phyloP scores from a whole-genome alignment of 2,888 invertebrate genomes.

The Melieria picta region DNA sequence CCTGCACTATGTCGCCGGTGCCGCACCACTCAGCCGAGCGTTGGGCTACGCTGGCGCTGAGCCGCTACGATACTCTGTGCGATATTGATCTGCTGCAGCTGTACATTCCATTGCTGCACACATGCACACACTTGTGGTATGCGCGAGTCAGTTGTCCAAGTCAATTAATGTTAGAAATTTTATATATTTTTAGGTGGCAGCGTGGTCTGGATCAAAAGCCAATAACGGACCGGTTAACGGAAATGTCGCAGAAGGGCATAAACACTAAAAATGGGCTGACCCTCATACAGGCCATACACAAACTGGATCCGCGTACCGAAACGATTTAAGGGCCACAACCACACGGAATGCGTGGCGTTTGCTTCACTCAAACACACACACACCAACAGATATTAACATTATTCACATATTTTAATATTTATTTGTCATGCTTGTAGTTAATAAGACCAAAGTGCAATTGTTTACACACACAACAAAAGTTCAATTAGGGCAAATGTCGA shows the following conservation, averaged over 20 bases:
- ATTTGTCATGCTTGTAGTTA: not conserved
- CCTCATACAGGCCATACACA: slow-evolving; percentile 74
- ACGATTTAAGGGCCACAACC: slow-evolving; percentile 51
- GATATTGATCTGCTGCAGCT: slow-evolving; percentile 76
- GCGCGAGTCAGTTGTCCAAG: slow-evolving; percentile 21
- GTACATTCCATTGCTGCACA: slow-evolving; percentile 75
- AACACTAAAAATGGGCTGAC: slow-evolving; percentile 71
- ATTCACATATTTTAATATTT: not conserved
- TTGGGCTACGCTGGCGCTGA: slow-evolving; percentile 77
- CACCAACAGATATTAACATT: not conserved
- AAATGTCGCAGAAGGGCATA: slow-evolving; percentile 74
- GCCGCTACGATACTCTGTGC: slow-evolving; percentile 76
- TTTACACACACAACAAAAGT: not conserved
- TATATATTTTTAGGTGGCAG: slow-evolving; percentile 69
- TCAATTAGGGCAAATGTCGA: no score
- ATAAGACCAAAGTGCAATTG: slow-evolving; percentile 23
- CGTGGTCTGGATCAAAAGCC: slow-evolving; percentile 72
- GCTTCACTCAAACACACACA: not conserved
- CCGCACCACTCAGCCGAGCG: slow-evolving; percentile 72
- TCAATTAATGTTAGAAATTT: slow-evolving; percentile 20
- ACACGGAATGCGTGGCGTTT: no score
- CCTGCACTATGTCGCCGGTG: slow-evolving; percentile 66
- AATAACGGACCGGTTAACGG: slow-evolving; percentile 71
- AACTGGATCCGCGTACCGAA: slow-evolving; percentile 67
- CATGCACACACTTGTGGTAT: slow-evolving; percentile 75